Percentiles rank a stretch among this genome's conserved stretches.
phyloP scores from a whole-genome alignment of 2,888 invertebrate genomes.

The Prionchulus punctatus region DNA sequence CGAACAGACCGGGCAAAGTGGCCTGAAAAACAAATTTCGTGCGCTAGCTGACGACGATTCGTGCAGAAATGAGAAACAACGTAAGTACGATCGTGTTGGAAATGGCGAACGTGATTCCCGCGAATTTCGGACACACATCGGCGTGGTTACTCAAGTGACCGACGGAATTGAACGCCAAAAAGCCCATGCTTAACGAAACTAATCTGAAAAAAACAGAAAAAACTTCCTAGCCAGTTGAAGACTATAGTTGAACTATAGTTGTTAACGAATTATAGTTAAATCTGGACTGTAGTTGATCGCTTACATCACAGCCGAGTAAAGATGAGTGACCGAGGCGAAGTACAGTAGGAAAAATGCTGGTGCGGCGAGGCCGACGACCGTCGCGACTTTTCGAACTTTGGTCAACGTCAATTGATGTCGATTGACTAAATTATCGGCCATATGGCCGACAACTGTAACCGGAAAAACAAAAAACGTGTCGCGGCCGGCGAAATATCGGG shows the following conservation, averaged over 20 bases:
- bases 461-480: too few relatives aligned
- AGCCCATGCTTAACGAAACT: slow-evolving; percentile 55
- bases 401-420: slow-evolving; percentile 48
- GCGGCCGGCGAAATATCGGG: too few relatives aligned
- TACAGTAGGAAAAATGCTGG: slow-evolving; percentile 53
- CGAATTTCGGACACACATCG: slow-evolving; percentile 58
- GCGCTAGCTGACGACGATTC: background rate
- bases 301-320: slow-evolving; percentile 51
- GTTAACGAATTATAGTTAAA: background rate
- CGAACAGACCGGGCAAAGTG: slow-evolving; percentile 55
- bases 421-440: slow-evolving; percentile 50
- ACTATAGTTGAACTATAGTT: background rate
- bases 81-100: slow-evolving; percentile 56
- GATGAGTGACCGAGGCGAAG: slow-evolving; percentile 52
- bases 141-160: slow-evolving; percentile 60
- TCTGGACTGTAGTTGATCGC: slow-evolving; percentile 21
- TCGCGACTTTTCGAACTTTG: slow-evolving; percentile 54
- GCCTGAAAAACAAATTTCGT: slow-evolving; percentile 32
- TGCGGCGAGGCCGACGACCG: slow-evolving; percentile 51
- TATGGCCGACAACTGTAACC: slow-evolving; percentile 46
- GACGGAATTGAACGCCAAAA: slow-evolving; percentile 56
- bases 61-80: too few relatives aligned
- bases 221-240: background rate
- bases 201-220: slow-evolving; percentile 38
- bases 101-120: slow-evolving; percentile 57